Evolutionary conservation across 2,113 vertebrate species (phyloP), one percentile per base, ranked within the genome.

Genomic region (Cynoglossus semilaevis): DNA sequence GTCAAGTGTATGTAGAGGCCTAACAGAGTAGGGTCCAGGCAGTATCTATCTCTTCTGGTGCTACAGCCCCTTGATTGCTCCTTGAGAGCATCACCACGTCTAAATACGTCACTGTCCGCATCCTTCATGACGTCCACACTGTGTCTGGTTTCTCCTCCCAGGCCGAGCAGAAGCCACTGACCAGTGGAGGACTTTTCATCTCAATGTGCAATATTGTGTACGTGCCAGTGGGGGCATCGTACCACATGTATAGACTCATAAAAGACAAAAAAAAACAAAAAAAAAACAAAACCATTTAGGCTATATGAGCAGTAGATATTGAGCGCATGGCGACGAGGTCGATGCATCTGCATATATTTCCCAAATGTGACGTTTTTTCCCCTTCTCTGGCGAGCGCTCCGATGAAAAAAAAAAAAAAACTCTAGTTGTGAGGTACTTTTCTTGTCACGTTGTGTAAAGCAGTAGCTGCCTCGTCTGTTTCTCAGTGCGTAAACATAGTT

Each of bases 121-220:
- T 64, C 76, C 48, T 56, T 42, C 74, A 72, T 69, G 64, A 77
- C 73, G 86, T 85, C 82, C 63, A 19, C 62, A 60, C 62, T 54
- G 29, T 48, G 75, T 81, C 77, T 15, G 77, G 77, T 78, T 56
- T 71, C 67, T 73, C 76, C 79, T 71, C 83, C 64, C 70, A 51
- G 78, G 61, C 67, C 67, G 67, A 78, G 80, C 80, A 42, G 68
- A 64, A 67, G 72, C 62, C 46, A 15, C 70, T 38, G 68, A 74
- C 78, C 29, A 63, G 72, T 60, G 74, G 66, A 74, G 88, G 82
- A 84, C 70, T 48, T 84, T 84, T 86, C 79, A 84, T 80, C 74
- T 84, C 77, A 85, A 83, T 88, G 89, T 90, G 90, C 90, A 91
- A 91, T 92, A 91, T 88, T 82, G 84, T 85, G 74, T 80, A 62